Percentiles rank a stretch among this genome's conserved stretches.
Conservation (phyloP, 1,140 invertebrate species). For the Microplitis mediator region DNA sequence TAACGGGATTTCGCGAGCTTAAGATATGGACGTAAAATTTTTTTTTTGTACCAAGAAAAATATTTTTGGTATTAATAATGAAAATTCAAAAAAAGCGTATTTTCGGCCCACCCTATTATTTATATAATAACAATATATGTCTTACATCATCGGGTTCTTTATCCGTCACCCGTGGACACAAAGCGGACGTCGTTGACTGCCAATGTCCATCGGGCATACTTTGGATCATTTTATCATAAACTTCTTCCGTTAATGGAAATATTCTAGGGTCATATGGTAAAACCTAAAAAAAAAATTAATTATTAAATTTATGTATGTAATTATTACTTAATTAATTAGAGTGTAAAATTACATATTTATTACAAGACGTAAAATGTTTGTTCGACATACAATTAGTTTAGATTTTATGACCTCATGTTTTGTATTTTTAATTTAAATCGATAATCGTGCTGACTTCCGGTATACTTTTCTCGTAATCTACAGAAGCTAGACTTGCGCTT, state of each 20-base stretch:
- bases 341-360: conserved; percentile 1
- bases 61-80: no score
- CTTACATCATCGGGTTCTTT: conserved; percentile 52
- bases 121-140: no score
- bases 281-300: conserved; percentile 39
- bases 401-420: background rate
- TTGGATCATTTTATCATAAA: conserved; percentile 73
- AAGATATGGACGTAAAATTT: no score
- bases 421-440: no score
- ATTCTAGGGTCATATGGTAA: conserved; percentile 73
- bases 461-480: no score
- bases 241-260: conserved; percentile 77
- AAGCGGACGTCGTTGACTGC: conserved; percentile 66
- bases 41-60: no score
- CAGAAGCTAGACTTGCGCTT: no score
- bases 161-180: conserved; percentile 63
- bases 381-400: background rate
- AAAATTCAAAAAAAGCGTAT: no score
- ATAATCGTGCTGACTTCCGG: no score
- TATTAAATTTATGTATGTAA: background rate
- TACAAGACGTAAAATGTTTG: no score
- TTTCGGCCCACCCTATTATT: no score
- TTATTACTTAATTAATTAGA: conserved; percentile 13
- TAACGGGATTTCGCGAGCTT: no score
- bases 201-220: conserved; percentile 72